Conservation (phyloP, 1,140 invertebrate species). For the Phenacoccus solenopsis region DNA sequence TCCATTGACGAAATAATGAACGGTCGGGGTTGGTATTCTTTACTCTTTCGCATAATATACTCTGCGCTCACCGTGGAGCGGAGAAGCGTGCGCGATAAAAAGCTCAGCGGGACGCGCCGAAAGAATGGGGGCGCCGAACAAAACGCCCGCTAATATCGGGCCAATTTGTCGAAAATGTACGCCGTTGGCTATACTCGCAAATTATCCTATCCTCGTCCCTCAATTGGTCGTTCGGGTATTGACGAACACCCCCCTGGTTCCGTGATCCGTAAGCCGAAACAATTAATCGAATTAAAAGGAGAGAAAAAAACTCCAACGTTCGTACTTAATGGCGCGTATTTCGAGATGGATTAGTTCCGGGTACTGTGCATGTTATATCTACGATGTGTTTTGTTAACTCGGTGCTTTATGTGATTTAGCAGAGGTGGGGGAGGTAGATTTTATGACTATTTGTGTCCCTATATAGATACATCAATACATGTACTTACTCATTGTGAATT, state of each 20-base stretch:
- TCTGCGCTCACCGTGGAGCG: not conserved
- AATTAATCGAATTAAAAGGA: not conserved
- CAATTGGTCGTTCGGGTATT: not conserved
- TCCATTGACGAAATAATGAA: conserved; percentile 2
- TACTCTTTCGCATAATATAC: not conserved
- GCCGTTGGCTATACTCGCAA: not conserved
- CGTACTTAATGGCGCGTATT: too few species aligned
- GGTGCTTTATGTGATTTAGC: too few species aligned
- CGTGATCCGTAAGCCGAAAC: not conserved
- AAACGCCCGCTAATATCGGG: not conserved
- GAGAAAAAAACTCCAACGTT: too few species aligned
- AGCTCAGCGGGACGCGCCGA: not conserved
- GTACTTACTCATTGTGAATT: too few species aligned
- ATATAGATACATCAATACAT: too few species aligned
- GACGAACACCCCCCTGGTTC: not conserved
- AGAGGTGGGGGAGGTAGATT: too few species aligned
- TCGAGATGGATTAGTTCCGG: too few species aligned
- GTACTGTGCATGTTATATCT: too few species aligned
- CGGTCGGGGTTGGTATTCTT: not conserved
- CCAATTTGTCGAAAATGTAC: not conserved
- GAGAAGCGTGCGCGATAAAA: conserved; percentile 1
- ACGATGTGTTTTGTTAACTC: too few species aligned
- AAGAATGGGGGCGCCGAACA: not conserved
- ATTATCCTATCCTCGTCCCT: not conserved
- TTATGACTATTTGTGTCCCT: too few species aligned